Evolutionary conservation across 1,140 invertebrate genomes (phyloP), one percentile per base, ranked within the genome.

Genomic region (Megathymus violae): DNA sequence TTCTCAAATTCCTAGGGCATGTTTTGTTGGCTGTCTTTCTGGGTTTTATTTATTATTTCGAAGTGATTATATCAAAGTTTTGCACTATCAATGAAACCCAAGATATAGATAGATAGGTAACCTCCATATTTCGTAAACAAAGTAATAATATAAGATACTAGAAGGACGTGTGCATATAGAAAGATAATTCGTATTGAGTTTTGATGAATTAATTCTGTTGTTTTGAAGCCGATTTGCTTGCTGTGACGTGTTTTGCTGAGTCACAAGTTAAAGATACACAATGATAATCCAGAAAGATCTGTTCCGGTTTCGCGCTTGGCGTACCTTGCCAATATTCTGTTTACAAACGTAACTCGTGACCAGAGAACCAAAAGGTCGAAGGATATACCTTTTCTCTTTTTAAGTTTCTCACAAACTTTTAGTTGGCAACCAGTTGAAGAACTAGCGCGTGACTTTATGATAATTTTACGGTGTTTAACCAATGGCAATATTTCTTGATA

Each of bases 271-370:
- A 51, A 51, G 31, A 38, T 31, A 43, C 17, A 40, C 19, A 52
- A 52, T 31, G 40, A 56, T 56, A 31, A 10, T 56, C 51, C 51
- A 56, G 51, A 56, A 56, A 43, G 38, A 56, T 56, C 38, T 54
- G 17, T 54, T 41, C 51, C 51, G 19, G 36, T 13, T 43, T n/a
- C 10, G 22, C 3, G 11, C 14, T n/a, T 19, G 9, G 22, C n/a
- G 41, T 43, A 25, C 19, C 11, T 43, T 56, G 51, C 51, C 51
- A 56, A 56, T n/a, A 52, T 52, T 38, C 22, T 50, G 47, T 50
- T 50, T 50, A 52, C 34, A 43, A 43, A 38, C 19, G 51, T 56
- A 41, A 41, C 15, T 27, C 22, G 13, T 27, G 17, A 3, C 10
- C 19, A 15, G 51, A 22, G 51, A 43, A 56, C 41, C 51, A 43